A percentile compares a stretch with the other conserved stretches of the same genome.
Evolutionary conservation across 2,113 vertebrate species (phyloP).

Genomic region (Bolborhynchus lineola): DNA sequence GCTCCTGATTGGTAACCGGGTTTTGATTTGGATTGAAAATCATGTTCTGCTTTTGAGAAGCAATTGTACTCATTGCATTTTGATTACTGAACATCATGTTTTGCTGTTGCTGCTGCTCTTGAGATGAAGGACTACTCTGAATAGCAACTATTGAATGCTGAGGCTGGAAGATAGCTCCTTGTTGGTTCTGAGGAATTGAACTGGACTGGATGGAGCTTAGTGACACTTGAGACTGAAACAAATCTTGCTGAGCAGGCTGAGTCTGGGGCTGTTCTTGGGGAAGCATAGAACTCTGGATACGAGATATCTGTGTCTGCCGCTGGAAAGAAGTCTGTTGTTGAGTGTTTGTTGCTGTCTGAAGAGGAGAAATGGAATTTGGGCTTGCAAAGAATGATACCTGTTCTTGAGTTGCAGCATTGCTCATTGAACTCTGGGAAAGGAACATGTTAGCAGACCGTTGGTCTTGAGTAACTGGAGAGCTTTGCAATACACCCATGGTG

Average conservation of each 20-base stretch:
- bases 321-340: conserved; percentile 89
- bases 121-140: conserved; percentile 74
- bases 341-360: conserved; percentile 84
- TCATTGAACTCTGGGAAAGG: conserved; percentile 83
- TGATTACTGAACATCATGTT: conserved; percentile 78
- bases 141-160: conserved; percentile 83
- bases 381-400: conserved; percentile 88
- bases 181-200: conserved; percentile 75
- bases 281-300: conserved; percentile 83
- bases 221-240: conserved; percentile 77
- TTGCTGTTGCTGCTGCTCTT: conserved; percentile 81
- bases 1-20: conserved; percentile 81
- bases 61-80: conserved; percentile 72
- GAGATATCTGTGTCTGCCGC: conserved; percentile 81
- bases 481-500: conserved; percentile 83
- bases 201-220: conserved; percentile 74
- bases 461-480: conserved; percentile 84
- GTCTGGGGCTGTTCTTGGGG: conserved; percentile 81
- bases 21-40: conserved; percentile 76
- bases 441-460: conserved; percentile 86
- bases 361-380: conserved; percentile 79
- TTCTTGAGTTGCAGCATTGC: conserved; percentile 81
- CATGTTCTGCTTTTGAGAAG: conserved; percentile 82
- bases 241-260: conserved; percentile 71
- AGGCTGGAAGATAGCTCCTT: conserved; percentile 86